phyloP scores from a whole-genome alignment of 2,888 invertebrate species.

The Thysanoteuthis rhombus region DNA sequence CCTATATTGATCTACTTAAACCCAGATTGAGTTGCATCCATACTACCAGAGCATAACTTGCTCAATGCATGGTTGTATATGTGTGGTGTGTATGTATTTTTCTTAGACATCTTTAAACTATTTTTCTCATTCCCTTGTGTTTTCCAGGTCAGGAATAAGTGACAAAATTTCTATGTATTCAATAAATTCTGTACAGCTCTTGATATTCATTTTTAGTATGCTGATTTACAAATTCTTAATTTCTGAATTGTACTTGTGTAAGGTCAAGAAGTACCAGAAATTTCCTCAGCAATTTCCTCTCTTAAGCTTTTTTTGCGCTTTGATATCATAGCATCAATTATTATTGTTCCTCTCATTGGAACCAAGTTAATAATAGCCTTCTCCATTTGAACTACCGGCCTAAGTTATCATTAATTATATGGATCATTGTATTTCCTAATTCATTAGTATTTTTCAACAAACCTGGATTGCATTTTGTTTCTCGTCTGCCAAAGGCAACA shows the following conservation, averaged over 20 bases:
- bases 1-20: no score
- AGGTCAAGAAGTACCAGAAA: not conserved
- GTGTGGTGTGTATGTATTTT: not conserved
- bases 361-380: not conserved
- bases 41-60: no score
- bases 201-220: not conserved
- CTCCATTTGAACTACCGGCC: not conserved
- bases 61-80: no score
- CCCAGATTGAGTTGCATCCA: no score
- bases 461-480: not conserved
- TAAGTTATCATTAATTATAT: not conserved
- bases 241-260: not conserved
- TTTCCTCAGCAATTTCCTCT: not conserved
- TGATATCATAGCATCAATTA: not conserved
- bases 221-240: not conserved
- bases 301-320: not conserved
- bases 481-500: not conserved
- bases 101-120: no score
- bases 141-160: no score
- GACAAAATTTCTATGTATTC: no score
- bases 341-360: not conserved
- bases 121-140: no score
- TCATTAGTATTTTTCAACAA: not conserved
- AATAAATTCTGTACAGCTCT: not conserved
- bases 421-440: slow-evolving; percentile 12